Evolutionary conservation across 1,140 invertebrate species (phyloP), one percentile per base, ranked within the genome.

Genomic region (Zaprionus africanus): DNA sequence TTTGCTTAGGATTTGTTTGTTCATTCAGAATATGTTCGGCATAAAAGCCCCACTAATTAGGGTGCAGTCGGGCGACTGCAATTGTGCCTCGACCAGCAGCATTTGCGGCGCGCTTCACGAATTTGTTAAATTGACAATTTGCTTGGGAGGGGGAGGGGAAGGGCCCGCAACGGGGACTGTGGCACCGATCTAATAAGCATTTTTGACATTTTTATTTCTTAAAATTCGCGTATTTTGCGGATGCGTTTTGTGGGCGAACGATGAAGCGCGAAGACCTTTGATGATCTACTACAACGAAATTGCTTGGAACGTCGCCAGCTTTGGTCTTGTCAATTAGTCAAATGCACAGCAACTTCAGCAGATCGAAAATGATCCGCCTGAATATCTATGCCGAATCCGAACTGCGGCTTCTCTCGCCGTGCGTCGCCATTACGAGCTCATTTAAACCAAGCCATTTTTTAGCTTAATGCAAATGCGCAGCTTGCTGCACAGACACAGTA

Each of bases 311-410:
- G 28, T 54, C 69, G 85, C 85, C 85, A 90, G 85, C 60, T 90
- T 90, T 75, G 79, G 81, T 90, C 82, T 90, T 90, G 85, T 90
- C 85, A 90, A 90, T 90, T 90, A 90, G 80, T 58, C 68, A 64
- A 77, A 84, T 59, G 81, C 66, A 68, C n/a, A 22, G 46, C 57
- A 65, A 90, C 85, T 82, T 90, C 76, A 81, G 85, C 79, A 82
- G 78, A 81, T 51, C 46, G 46, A 51, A 51, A 51, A 22, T 11
- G 87, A 87, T 87, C 82, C 71, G 31, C 9, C 31, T 11, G 9
- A 34, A 34, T 51, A 46, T 70, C 51, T 54, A 34, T 61, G 22
- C 43, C 41, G 12, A 28, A 57, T 36, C n/a, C 38, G n/a, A 54
- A 19, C 41, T 13, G 13, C n/a, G 2, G 17, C 38, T 60, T 24